Base-by-base conservation (phyloP, 2,797 vertebrate genomes). In the Alfaro cultratus region DNA sequence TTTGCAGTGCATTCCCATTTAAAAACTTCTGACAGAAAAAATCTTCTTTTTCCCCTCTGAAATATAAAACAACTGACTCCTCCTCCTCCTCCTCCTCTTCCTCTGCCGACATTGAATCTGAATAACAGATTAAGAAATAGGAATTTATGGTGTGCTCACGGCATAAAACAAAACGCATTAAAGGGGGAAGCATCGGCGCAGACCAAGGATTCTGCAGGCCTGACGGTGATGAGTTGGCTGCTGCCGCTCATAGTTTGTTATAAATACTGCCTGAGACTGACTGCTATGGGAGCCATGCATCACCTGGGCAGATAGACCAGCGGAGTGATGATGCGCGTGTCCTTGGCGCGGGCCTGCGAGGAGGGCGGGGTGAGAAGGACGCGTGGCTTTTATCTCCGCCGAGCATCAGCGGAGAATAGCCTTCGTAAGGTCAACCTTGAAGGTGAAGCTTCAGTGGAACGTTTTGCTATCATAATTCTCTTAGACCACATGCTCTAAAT, bases 251-350 rank as follows among this genome's bases (percentile, higher is more conserved):
- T 64, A 89, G 81, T 94, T 90, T 89, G 87, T 92, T 91, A 93
- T 93, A 91, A 93, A 93, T 90, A 92, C 88, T 88, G 91, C 81
- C 87, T 80, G 62, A 85, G 88, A 90, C 85, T 88, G 93, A 92
- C 90, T 91, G 84, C 92, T 93, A 89, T 92, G 86, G 89, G 88
- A 86, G 92, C 91, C 90, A 93, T 94, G 93, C 92, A 94, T 95
- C 93, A 94, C 90, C 88, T 83, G 90, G 88, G 92, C 91, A 93
- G 91, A 93, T 90, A 90, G 93, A 91, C 88, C 87, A 92, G 91
- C 91, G 91, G 92, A 93, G 91, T 80, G 85, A 93, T 93, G 89
- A 94, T 93, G 92, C 79, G 79, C 87, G 86, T 90, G 93, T 94
- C 94, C 94, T 95, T 94, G 93, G 93, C 83, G 53, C 29, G 39